These are phyloP conservation scores for Calliopum simillimum DNA, from an alignment of 2,888 invertebrate genomes.

Conservation along the genomic window DNA sequence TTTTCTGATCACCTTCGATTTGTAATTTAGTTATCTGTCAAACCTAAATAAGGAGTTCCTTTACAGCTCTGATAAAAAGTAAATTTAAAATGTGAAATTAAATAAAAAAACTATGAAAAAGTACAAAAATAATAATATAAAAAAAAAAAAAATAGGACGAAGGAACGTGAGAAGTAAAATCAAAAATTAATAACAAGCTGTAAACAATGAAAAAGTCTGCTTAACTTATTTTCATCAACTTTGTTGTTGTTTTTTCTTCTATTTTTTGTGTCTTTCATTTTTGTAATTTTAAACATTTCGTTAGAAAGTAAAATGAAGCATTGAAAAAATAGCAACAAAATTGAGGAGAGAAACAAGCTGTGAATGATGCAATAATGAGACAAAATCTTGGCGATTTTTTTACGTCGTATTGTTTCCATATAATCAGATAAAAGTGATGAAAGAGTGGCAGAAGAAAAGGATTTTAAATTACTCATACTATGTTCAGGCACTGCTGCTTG, in stretches of 20 bases:
- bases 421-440: conserved; percentile 2
- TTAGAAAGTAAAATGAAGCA: no score
- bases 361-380: background rate
- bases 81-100: background rate
- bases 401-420: background rate
- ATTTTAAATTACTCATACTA: no score
- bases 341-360: background rate
- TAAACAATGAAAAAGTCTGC: conserved; percentile 61
- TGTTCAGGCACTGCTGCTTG: no score
- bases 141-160: background rate
- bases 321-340: background rate
- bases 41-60: no score
- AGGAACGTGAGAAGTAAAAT: conserved; percentile 49
- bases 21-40: no score
- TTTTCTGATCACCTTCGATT: no score
- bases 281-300: background rate
- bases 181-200: conserved; percentile 61
- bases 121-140: conserved; percentile 13
- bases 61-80: background rate
- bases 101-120: conserved; percentile 6
- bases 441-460: background rate
- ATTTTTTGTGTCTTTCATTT: background rate
- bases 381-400: background rate
- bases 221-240: conserved; percentile 59
- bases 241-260: no score